phyloP scores from a whole-genome alignment of 2,888 invertebrate species.

The Hipparchia semele region DNA sequence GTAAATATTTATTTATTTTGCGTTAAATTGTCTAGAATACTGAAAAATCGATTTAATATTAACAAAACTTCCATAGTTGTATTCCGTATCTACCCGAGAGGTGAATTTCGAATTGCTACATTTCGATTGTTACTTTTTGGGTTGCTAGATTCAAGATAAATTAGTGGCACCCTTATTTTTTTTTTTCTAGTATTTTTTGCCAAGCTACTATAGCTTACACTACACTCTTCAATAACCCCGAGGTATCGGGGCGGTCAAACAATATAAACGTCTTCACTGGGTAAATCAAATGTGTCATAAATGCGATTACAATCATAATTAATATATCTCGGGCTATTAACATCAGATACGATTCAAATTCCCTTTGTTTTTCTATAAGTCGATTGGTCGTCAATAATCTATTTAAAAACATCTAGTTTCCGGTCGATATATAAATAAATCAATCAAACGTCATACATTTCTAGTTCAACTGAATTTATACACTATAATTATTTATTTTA shows the following conservation, averaged over 20 bases:
- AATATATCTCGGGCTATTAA: constrained; percentile 49
- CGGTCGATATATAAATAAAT: constrained; percentile 48
- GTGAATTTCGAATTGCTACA: too few species aligned
- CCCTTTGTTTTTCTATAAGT: constrained; percentile 46
- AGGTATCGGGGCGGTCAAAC: constrained; percentile 56
- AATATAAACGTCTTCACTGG: constrained; percentile 56
- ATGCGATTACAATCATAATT: constrained; percentile 63
- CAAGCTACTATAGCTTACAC: constrained; percentile 55
- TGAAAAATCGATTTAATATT: too few species aligned
- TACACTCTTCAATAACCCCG: constrained; percentile 42
- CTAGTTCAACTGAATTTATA: constrained; percentile 71
- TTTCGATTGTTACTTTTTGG: too few species aligned
- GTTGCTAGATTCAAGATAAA: too few species aligned
- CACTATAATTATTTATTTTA: constrained; percentile 59
- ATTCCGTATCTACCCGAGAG: too few species aligned
- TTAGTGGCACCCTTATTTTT: too few species aligned
- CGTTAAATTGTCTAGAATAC: too few species aligned
- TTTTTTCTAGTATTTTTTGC: too few species aligned
- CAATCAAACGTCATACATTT: constrained; percentile 69
- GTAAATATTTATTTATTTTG: too few species aligned
- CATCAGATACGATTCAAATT: constrained; percentile 67
- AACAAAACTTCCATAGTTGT: too few species aligned
- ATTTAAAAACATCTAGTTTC: constrained; percentile 58
- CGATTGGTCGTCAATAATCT: constrained; percentile 69
- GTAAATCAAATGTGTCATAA: constrained; percentile 57